Conservation (phyloP, 2,113 vertebrate species). For the Urocitellus parryii region DNA sequence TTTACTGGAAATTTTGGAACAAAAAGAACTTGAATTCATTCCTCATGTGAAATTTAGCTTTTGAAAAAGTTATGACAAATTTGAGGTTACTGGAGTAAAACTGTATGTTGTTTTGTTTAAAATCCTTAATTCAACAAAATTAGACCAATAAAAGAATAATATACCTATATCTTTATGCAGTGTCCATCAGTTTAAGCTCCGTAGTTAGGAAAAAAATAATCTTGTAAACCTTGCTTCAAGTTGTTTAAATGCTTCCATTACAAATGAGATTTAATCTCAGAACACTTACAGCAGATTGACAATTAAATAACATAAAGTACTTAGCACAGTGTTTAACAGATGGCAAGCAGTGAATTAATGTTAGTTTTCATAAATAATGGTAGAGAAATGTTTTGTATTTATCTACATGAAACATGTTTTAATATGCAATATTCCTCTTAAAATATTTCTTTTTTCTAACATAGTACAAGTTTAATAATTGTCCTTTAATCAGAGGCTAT, state of each 20-base stretch:
- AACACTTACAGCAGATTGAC: background rate
- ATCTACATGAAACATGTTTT: background rate
- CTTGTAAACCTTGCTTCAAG: background rate
- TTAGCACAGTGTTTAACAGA: background rate
- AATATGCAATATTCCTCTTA: background rate
- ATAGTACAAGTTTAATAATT: background rate
- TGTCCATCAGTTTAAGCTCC: background rate
- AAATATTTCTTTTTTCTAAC: background rate
- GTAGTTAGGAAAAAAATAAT: background rate
- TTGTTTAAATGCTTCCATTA: background rate
- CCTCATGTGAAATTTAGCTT: background rate
- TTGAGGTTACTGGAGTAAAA: background rate
- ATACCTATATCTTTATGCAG: background rate
- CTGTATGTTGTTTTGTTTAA: background rate
- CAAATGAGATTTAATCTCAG: background rate
- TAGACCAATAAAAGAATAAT: background rate
- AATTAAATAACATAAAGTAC: background rate
- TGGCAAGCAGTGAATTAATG: background rate
- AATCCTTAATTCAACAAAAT: background rate
- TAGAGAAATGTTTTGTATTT: constrained; percentile 10
- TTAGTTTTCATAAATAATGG: background rate
- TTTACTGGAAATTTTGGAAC: background rate
- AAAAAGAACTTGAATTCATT: background rate
- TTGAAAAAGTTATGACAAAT: constrained; percentile 25
- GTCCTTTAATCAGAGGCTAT: background rate